A percentile compares a stretch with the other conserved stretches of the same genome.
phyloP scores from a whole-genome alignment of 2,888 invertebrate species.

The Zeuzera pyrina region DNA sequence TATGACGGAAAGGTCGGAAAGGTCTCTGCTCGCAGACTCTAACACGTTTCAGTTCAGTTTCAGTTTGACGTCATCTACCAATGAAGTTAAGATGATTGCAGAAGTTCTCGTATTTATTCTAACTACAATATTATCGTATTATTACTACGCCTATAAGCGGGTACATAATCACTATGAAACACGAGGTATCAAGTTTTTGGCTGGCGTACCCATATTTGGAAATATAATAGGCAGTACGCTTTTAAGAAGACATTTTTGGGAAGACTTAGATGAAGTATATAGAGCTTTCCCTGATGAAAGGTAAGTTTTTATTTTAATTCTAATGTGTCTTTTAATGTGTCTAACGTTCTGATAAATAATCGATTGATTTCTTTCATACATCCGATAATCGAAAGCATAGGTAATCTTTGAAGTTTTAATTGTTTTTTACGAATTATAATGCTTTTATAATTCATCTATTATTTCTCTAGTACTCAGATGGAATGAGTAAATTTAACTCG shows the following conservation, averaged over 20 bases:
- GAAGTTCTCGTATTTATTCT: slow-evolving; percentile 39
- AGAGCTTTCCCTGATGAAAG: slow-evolving; percentile 45
- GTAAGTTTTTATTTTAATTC: slow-evolving; percentile 23
- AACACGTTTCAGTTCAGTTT: neutral
- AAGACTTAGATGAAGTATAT: slow-evolving; percentile 38
- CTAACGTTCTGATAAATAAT: too few relatives aligned
- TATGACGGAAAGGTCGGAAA: too few relatives aligned
- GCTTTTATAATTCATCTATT: too few relatives aligned
- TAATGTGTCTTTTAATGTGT: too few relatives aligned
- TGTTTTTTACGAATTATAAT: too few relatives aligned
- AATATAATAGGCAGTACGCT: slow-evolving; percentile 30
- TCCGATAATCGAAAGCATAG: too few relatives aligned
- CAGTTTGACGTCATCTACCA: neutral
- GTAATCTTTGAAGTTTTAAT: too few relatives aligned
- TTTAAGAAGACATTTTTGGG: slow-evolving; percentile 28
- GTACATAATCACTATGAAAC: slow-evolving; percentile 30
- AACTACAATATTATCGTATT: slow-evolving; percentile 27
- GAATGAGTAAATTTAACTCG: too few relatives aligned
- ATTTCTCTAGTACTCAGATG: too few relatives aligned
- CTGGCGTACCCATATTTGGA: slow-evolving; percentile 47
- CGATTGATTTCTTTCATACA: too few relatives aligned
- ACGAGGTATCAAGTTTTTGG: slow-evolving; percentile 34
- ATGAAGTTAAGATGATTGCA: slow-evolving; percentile 36
- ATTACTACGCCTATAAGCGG: slow-evolving; percentile 29
- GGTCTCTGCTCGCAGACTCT: too few relatives aligned